Evolutionary conservation across 2,797 vertebrate species (phyloP), one percentile per base, ranked within the genome.

Genomic region (Scleropages formosus): DNA sequence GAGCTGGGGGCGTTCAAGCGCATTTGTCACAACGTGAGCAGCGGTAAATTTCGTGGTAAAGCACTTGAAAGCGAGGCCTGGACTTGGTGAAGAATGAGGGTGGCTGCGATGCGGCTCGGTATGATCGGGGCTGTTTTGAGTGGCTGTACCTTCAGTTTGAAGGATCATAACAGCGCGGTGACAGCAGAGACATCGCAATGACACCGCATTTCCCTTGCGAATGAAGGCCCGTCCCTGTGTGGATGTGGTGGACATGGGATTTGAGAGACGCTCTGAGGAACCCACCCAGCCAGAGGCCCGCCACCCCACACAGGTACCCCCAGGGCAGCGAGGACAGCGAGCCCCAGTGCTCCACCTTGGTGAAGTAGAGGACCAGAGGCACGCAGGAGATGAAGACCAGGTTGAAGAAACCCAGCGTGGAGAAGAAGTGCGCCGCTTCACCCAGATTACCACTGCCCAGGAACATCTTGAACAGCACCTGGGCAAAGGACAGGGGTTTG

Each of bases 401-500:
- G 82, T 99, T 99, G 90, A 99, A 99, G 89, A 99, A 94, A 58
- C 97, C 98, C 90, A 99, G 91, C 0, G 96, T 98, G 56, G 98
- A 99, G 78, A 99, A 93, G 46, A 99, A 98, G 84, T 99, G 96
- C 72, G 97, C 96, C 0, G 96, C 96, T 82, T 99, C 97, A 20
- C 98, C 98, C 0, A 99, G 94, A 90, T 95, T 98, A 63, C 97
- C 95, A 51, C 95, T 98, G 82, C 97, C 96, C 0, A 99, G 93
- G 79, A 99, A 98, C 98, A 99, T 99, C 87, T 99, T 99, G 86
- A 99, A 98, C 85, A 99, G 87, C 84, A 99, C 98, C 98, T 99
- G 85, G 53, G 15, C 24, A 59, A 24, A 60, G 11, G 31, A 15
- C 26, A 27, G 4, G 24, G 59, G 18, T 20, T 24, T 10, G 9